Conservation (phyloP, 2,888 invertebrate species). For the Trileptium ribeirensis region DNA sequence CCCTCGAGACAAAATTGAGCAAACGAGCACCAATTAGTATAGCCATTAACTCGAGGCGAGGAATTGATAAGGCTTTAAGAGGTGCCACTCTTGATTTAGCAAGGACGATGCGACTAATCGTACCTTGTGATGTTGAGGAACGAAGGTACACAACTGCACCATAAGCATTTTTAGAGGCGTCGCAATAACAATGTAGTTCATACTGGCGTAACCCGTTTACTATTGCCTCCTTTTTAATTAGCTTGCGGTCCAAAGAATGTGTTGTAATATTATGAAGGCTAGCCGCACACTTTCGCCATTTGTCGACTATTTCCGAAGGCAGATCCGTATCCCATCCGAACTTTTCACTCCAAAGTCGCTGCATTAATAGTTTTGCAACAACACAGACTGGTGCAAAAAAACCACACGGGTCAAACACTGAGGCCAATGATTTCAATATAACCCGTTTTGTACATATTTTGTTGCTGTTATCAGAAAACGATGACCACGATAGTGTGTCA, state of each 20-base stretch:
- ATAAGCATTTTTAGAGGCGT: constrained; percentile 38
- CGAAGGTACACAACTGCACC: constrained; percentile 34
- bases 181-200: constrained; percentile 34
- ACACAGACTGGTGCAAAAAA: constrained; percentile 29
- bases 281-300: not conserved
- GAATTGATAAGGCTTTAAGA: constrained; percentile 34
- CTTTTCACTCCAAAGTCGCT: constrained; percentile 37
- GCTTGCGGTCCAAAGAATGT: not conserved
- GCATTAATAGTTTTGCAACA: constrained; percentile 37
- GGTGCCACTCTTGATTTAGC: constrained; percentile 37
- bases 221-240: not conserved
- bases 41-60: constrained; percentile 25
- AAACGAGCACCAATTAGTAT: constrained; percentile 18
- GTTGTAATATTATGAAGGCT: not conserved
- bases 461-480: not conserved
- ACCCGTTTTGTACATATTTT: constrained; percentile 27
- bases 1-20: constrained; percentile 28
- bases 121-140: not conserved
- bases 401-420: constrained; percentile 36
- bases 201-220: not conserved
- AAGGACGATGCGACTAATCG: constrained; percentile 22
- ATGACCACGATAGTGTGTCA: not conserved
- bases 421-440: constrained; percentile 30
- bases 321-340: constrained; percentile 39
- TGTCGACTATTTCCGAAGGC: not conserved